These are phyloP conservation scores for Drosophila kanapiae DNA, from an alignment of 1,140 invertebrate species.

Conservation along the genomic window DNA sequence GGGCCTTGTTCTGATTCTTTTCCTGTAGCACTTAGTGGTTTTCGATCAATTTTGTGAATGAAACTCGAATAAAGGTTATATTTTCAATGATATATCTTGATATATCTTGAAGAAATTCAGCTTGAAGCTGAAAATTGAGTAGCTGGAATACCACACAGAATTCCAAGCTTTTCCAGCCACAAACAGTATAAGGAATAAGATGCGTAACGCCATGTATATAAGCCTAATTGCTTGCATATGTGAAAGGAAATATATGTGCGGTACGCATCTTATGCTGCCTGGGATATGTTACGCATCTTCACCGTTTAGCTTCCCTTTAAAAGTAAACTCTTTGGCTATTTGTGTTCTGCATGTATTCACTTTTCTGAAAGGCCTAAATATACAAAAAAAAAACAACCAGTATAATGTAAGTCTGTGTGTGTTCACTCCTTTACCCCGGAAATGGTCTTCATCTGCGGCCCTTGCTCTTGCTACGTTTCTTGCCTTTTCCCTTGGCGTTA, in stretches of 20 bases:
- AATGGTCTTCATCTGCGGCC: background rate
- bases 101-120: too few relatives aligned
- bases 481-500: background rate
- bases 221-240: background rate
- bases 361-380: background rate
- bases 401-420: background rate
- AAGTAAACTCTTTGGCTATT: background rate
- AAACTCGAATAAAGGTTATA: too few relatives aligned
- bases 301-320: background rate
- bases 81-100: too few relatives aligned
- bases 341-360: background rate
- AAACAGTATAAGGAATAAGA: background rate
- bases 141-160: too few relatives aligned
- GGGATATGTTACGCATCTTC: too few relatives aligned
- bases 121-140: too few relatives aligned
- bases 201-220: background rate
- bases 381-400: background rate
- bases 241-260: background rate
- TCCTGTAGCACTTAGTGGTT: background rate
- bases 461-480: background rate
- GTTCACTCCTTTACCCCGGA: background rate
- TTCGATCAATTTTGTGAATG: background rate
- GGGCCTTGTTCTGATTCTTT: background rate
- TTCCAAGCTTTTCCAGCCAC: too few relatives aligned
- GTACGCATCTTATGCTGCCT: background rate